A percentile compares a stretch with the other conserved stretches of the same genome.
These are phyloP conservation scores for Sus scrofa DNA, from an alignment of 2,113 vertebrate species.

Conservation along the genomic window DNA sequence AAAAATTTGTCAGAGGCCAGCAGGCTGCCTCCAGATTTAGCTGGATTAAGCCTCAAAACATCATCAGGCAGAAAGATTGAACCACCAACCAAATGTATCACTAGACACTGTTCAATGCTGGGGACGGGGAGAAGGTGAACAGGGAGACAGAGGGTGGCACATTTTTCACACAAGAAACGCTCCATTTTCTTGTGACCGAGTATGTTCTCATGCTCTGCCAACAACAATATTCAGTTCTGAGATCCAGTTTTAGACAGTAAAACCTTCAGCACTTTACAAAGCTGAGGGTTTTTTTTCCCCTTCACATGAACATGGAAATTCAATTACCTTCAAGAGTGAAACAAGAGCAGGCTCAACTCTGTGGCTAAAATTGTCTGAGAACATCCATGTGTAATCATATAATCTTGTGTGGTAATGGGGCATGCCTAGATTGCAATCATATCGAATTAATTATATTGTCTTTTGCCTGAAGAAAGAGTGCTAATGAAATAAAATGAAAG, in stretches of 20 bases:
- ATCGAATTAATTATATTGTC: conserved; percentile 40
- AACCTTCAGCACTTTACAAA: conserved; percentile 43
- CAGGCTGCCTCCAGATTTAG: neutral
- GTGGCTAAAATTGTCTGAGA: conserved; percentile 30
- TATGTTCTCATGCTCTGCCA: conserved; percentile 32
- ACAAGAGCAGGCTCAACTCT: neutral
- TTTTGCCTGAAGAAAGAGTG: conserved; percentile 49
- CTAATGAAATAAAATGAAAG: conserved; percentile 28
- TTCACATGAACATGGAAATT: conserved; percentile 50
- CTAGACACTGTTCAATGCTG: neutral
- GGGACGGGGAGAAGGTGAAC: neutral
- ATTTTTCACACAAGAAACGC: neutral
- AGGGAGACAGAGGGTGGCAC: neutral
- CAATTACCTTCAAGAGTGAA: conserved; percentile 46
- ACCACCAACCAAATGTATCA: neutral
- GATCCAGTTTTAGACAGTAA: conserved; percentile 7
- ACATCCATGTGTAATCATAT: neutral
- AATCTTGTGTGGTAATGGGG: conserved; percentile 15
- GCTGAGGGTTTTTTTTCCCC: conserved; percentile 36
- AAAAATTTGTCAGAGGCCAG: neutral
- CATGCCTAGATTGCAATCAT: neutral
- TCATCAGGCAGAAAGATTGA: neutral
- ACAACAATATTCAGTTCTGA: neutral
- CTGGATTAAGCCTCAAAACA: neutral
- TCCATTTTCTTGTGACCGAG: conserved; percentile 35